Evolutionary conservation across 2,888 invertebrate species (phyloP).

Genomic region (Papilio protenor): DNA sequence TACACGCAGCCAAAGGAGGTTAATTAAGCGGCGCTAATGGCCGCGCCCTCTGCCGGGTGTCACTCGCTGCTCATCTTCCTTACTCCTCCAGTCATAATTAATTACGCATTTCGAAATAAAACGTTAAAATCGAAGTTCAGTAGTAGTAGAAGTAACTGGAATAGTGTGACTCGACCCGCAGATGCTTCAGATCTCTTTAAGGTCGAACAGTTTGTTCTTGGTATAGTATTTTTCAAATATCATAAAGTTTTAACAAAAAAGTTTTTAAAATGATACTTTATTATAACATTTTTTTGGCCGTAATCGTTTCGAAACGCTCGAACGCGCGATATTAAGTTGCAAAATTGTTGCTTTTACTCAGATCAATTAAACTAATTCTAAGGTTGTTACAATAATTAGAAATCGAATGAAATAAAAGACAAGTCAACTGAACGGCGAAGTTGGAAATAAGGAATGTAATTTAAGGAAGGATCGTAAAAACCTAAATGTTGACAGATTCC

Average conservation of each 20-base stretch:
- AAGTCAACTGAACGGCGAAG: neutral
- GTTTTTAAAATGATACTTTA: too few relatives aligned
- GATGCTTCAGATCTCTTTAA: too few relatives aligned
- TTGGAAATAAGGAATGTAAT: constrained; percentile 1
- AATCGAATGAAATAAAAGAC: neutral
- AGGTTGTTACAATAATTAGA: too few relatives aligned
- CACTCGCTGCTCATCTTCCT: neutral
- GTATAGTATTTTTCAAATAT: too few relatives aligned
- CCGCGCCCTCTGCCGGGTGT: neutral
- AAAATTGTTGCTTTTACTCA: too few relatives aligned
- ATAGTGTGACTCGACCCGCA: too few relatives aligned
- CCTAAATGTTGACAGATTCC: neutral
- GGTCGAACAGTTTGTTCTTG: too few relatives aligned
- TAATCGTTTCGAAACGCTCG: too few relatives aligned
- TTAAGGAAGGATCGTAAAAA: neutral
- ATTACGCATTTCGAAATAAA: neutral
- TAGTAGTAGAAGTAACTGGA: neutral
- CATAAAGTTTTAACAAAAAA: too few relatives aligned
- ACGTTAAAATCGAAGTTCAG: neutral
- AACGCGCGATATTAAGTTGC: too few relatives aligned
- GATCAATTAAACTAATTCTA: too few relatives aligned
- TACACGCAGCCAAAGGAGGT: constrained; percentile 5
- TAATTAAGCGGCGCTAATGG: constrained; percentile 13
- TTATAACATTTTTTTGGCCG: too few relatives aligned
- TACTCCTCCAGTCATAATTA: neutral